Evolutionary conservation across 30 jellyfish, hydroid and myxozoan genomes (phyloP).

Genomic region (Hydractinia echinata): DNA sequence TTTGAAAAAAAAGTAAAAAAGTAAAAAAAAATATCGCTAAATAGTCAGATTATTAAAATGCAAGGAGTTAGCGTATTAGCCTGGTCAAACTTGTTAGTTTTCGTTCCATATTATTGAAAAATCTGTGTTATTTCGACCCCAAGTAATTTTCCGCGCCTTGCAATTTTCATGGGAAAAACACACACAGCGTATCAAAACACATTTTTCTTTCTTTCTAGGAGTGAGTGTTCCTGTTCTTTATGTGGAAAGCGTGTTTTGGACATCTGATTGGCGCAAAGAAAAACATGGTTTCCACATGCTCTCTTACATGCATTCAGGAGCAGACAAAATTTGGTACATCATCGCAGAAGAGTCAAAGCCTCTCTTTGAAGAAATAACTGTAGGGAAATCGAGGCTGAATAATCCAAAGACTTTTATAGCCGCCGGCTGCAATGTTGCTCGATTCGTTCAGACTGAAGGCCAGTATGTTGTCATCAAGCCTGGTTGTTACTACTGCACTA

Average conservation of each 20-base stretch:
- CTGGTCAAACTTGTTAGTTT: too few species aligned
- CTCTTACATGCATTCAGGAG: constrained; percentile 34
- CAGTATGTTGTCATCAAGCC: constrained; percentile 28
- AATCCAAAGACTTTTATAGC: constrained; percentile 10
- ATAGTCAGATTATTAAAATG: too few species aligned
- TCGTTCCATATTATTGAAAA: too few species aligned
- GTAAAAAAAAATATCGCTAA: too few species aligned
- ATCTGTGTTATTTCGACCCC: too few species aligned
- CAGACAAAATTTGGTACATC: constrained; percentile 46
- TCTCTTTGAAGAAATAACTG: not conserved
- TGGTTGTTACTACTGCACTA: constrained; percentile 22
- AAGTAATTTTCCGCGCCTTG: too few species aligned
- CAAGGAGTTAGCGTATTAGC: too few species aligned
- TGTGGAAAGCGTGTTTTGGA: constrained; percentile 26
- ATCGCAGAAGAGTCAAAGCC: not conserved
- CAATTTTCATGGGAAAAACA: too few species aligned
- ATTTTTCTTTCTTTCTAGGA: not conserved
- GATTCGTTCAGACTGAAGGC: constrained; percentile 32
- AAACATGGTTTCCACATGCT: constrained; percentile 21
- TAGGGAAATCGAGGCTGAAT: not conserved
- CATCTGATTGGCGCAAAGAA: constrained; percentile 25
- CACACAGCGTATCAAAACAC: not conserved
- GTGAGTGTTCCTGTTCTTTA: constrained; percentile 6
- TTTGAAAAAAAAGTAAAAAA: too few species aligned
- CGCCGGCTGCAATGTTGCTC: constrained; percentile 11